Conservation (phyloP, 92 coral and sea anemone species). For the Chrysogorgia sp. region DNA sequence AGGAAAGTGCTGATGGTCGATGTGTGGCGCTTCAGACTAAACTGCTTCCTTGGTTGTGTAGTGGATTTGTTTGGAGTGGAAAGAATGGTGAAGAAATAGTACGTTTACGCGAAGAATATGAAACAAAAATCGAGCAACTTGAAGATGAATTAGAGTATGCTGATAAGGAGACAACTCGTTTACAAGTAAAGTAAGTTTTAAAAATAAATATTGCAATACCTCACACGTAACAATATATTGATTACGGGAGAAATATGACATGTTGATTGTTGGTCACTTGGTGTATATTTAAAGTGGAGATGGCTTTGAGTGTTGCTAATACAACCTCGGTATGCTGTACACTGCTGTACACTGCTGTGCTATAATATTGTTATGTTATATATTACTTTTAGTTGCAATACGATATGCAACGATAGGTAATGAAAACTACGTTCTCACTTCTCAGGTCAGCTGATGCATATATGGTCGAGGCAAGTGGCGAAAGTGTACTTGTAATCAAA, state of each 20-base stretch:
- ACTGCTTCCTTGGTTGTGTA: constrained; percentile 77
- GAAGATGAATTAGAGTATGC: constrained; percentile 70
- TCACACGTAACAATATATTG: constrained; percentile 54
- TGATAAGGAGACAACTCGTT: constrained; percentile 63
- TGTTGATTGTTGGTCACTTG: not conserved
- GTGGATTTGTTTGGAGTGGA: constrained; percentile 45
- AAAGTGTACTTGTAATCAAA: too few relatives aligned
- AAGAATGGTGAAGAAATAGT: constrained; percentile 31
- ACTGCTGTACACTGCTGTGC: too few relatives aligned
- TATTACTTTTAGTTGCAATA: too few relatives aligned
- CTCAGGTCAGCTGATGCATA: too few relatives aligned
- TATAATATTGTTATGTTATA: too few relatives aligned
- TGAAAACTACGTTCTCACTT: too few relatives aligned
- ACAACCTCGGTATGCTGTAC: too few relatives aligned
- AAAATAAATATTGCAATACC: constrained; percentile 34
- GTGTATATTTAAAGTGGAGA: too few relatives aligned
- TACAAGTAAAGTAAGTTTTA: constrained; percentile 67
- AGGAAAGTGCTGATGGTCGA: constrained; percentile 75
- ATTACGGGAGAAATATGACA: constrained; percentile 13
- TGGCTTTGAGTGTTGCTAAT: too few relatives aligned
- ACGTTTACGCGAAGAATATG: constrained; percentile 60
- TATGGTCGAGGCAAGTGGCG: too few relatives aligned
- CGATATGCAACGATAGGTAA: too few relatives aligned
- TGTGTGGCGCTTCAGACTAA: constrained; percentile 66
- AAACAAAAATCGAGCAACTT: constrained; percentile 55